These are phyloP conservation scores for Anarhynchus alexandrinus DNA, from an alignment of 2,113 vertebrate genomes.

Conservation along the genomic window DNA sequence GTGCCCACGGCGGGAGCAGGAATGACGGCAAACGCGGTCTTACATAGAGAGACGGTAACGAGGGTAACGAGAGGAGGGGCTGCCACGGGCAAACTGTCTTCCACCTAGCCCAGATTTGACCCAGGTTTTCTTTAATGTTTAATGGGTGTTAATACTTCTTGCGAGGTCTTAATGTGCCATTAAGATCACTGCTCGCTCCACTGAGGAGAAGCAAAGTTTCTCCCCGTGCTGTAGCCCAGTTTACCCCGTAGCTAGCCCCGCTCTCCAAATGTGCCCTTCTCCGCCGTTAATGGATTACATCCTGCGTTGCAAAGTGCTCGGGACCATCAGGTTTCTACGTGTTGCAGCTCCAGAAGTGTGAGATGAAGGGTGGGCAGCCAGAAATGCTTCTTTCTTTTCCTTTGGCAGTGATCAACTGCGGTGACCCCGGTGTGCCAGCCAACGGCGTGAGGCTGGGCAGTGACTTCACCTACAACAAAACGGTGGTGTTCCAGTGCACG, in stretches of 20 bases:
- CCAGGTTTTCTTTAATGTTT: neutral
- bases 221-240: neutral
- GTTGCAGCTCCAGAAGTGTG: neutral
- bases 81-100: neutral
- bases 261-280: neutral
- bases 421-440: constrained; percentile 91
- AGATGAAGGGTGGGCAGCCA: neutral
- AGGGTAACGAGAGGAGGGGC: neutral
- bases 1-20: neutral
- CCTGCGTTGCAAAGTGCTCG: neutral
- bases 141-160: neutral
- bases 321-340: neutral
- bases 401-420: constrained; percentile 91
- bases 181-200: neutral
- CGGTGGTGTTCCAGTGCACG: constrained; percentile 85
- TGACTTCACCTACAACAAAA: constrained; percentile 88
- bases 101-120: neutral
- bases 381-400: neutral
- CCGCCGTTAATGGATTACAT: fast-evolving
- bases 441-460: constrained; percentile 88
- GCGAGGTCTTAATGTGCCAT: neutral
- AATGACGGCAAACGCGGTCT: neutral
- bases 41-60: neutral
- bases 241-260: neutral
- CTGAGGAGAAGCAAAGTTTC: neutral